Percentiles rank a stretch among this genome's conserved stretches.
Conservation (phyloP, 2,113 vertebrate species). For the Narcine bancroftii region DNA sequence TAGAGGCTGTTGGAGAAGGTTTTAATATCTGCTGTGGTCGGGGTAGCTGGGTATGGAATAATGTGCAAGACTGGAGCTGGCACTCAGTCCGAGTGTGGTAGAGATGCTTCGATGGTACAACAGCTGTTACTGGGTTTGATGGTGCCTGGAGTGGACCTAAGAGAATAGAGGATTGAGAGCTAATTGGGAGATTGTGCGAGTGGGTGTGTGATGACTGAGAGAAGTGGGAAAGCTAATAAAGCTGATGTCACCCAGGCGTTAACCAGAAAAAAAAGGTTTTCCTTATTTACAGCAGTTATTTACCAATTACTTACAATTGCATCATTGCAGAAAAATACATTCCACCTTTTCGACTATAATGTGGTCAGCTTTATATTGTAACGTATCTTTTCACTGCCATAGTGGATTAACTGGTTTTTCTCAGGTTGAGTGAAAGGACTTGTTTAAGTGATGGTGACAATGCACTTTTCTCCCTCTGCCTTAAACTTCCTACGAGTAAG, state of each 20-base stretch:
- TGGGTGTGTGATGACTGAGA: neutral
- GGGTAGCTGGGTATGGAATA: neutral
- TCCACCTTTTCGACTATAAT: neutral
- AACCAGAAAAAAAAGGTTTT: neutral
- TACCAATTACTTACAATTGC: neutral
- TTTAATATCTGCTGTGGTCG: neutral
- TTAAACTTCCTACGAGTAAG: too few species aligned
- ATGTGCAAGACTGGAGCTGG: neutral
- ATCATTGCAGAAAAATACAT: neutral
- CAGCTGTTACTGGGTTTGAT: neutral
- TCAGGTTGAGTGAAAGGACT: neutral
- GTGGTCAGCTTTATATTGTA: neutral
- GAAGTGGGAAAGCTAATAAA: neutral
- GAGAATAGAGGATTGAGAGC: neutral
- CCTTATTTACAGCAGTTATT: too few species aligned
- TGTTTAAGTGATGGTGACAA: slow-evolving; percentile 15
- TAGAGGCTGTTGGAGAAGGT: neutral
- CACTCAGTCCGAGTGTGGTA: neutral
- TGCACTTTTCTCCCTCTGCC: neutral
- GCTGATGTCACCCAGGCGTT: neutral
- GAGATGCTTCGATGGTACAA: neutral
- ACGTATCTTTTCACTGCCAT: neutral
- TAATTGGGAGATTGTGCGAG: neutral
- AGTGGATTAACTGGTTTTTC: neutral
- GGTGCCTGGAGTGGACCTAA: neutral